Conservation (phyloP, 2,113 vertebrate species). For the Chrysochloris asiatica region DNA sequence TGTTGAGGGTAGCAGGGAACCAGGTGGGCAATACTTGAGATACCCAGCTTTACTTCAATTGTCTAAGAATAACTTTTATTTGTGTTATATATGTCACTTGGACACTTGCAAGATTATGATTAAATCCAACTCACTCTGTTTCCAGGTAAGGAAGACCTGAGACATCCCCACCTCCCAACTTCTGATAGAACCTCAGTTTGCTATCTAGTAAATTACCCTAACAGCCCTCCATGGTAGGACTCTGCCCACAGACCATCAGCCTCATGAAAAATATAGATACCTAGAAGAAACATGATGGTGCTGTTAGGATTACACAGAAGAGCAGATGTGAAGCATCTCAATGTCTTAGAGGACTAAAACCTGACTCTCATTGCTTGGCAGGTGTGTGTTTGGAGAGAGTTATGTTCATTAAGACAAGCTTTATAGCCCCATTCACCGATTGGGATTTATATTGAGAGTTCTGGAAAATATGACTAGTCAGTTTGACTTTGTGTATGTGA, state of each 20-base stretch:
- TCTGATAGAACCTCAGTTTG: not conserved
- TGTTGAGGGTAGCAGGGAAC: not conserved
- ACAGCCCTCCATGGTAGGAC: no score
- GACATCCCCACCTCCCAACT: not conserved
- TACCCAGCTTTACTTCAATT: no score
- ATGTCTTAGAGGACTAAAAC: not conserved
- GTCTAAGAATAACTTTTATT: not conserved
- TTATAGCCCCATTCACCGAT: not conserved
- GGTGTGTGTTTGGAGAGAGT: not conserved
- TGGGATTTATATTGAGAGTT: not conserved
- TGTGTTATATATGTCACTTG: not conserved
- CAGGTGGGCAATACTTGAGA: not conserved
- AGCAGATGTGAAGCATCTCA: not conserved
- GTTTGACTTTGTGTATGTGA: not conserved
- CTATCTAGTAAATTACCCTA: not conserved
- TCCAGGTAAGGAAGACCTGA: not conserved
- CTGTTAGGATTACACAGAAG: not conserved
- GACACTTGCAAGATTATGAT: not conserved
- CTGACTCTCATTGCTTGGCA: not conserved
- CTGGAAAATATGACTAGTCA: not conserved
- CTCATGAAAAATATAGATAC: not conserved
- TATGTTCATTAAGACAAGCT: not conserved
- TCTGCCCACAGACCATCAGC: not conserved
- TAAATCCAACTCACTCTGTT: not conserved
- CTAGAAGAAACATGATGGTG: not conserved